These are phyloP conservation scores for Scaptomyza pallida DNA, from an alignment of 1,140 invertebrate species.

Conservation along the genomic window DNA sequence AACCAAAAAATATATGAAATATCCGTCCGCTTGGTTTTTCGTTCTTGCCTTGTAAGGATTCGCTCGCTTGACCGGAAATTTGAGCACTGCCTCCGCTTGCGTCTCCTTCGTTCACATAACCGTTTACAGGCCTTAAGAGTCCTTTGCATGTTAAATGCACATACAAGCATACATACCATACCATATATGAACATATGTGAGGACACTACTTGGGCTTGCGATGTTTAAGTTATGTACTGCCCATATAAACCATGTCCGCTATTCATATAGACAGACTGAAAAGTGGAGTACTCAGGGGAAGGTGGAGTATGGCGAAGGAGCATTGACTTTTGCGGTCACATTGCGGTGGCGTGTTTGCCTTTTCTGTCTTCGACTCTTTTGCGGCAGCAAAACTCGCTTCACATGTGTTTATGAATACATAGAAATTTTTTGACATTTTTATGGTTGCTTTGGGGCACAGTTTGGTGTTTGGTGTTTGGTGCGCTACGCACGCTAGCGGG, in stretches of 20 bases:
- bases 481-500: conserved; percentile 30
- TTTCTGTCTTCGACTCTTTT: conserved; percentile 22
- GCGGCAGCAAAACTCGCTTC: conserved; percentile 9
- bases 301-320: not conserved
- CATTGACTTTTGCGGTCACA: conserved; percentile 50
- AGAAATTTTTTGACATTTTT: conserved; percentile 73
- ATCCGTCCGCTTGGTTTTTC: conserved; percentile 35
- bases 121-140: conserved; percentile 44
- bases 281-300: conserved; percentile 24
- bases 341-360: conserved; percentile 55
- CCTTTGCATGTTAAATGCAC: conserved; percentile 79
- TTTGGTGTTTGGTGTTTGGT: conserved; percentile 13
- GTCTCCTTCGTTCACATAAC: not conserved
- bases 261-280: conserved; percentile 38
- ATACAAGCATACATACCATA: conserved; percentile 70
- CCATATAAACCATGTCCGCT: conserved; percentile 57
- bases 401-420: conserved; percentile 81
- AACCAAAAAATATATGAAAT: conserved; percentile 46
- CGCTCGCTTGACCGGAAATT: conserved; percentile 78
- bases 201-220: conserved; percentile 34
- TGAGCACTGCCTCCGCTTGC: conserved; percentile 40
- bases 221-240: conserved; percentile 66
- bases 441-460: conserved; percentile 67
- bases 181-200: conserved; percentile 54
- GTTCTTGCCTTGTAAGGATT: conserved; percentile 61